A percentile compares a stretch with the other conserved stretches of the same genome.
phyloP scores from a whole-genome alignment of 2,113 vertebrate species.

The Cyprinodon brontotheroides region DNA sequence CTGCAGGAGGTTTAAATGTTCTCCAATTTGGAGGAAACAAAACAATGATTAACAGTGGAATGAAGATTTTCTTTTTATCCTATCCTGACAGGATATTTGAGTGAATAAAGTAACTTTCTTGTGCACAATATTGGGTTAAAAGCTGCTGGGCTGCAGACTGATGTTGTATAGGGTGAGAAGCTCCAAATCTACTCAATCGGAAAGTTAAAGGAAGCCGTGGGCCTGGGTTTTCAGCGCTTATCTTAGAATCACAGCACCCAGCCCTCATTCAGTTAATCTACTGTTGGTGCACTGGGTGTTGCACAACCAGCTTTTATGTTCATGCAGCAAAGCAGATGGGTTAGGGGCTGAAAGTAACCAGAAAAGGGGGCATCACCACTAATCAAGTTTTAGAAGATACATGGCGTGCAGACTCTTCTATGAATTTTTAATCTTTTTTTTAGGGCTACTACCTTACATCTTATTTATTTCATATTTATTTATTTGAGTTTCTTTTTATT shows the following conservation, averaged over 20 bases:
- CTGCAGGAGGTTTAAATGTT: too few species aligned
- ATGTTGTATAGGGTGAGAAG: not conserved
- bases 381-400: not conserved
- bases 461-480: not conserved
- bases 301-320: conserved; percentile 20
- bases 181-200: conserved; percentile 13
- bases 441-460: not conserved
- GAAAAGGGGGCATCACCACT: not conserved
- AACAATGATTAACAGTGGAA: too few species aligned
- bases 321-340: not conserved
- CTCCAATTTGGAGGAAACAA: too few species aligned
- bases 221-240: not conserved
- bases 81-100: not conserved
- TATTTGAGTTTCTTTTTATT: too few species aligned
- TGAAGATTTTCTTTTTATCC: too few species aligned
- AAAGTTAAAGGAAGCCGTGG: conserved; percentile 31
- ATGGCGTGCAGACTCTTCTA: not conserved
- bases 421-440: not conserved
- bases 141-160: not conserved
- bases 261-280: conserved; percentile 7
- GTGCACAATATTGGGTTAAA: not conserved
- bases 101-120: not conserved
- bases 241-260: conserved; percentile 30
- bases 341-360: not conserved
- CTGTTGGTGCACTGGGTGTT: not conserved